A percentile compares a stretch with the other conserved stretches of the same genome.
Conservation (phyloP, 2,888 invertebrate genomes). For the Tryphoninae sp. region DNA sequence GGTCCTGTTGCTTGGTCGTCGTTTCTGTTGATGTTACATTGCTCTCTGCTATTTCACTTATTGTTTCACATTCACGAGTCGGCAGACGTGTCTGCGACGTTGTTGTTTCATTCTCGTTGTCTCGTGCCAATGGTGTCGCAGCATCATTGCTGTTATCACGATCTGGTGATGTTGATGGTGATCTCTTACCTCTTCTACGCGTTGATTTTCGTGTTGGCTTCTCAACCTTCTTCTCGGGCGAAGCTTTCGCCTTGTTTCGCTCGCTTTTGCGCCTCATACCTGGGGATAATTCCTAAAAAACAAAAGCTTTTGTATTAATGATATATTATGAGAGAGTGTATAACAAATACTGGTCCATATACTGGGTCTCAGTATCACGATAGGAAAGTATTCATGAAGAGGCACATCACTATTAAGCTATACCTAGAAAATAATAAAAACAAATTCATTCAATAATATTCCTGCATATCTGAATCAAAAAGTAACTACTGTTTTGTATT, state of each 20-base stretch:
- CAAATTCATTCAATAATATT: neutral
- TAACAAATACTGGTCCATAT: too few relatives aligned
- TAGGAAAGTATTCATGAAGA: neutral
- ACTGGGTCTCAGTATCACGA: neutral
- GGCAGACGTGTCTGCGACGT: conserved; percentile 60
- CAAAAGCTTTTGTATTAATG: too few relatives aligned
- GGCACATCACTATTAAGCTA: neutral
- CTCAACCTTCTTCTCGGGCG: conserved; percentile 85
- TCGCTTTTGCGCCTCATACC: conserved; percentile 90
- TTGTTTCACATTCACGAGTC: conserved; percentile 52
- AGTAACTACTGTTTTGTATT: too few relatives aligned
- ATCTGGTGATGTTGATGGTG: conserved; percentile 83
- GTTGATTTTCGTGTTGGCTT: conserved; percentile 83
- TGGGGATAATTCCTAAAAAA: conserved; percentile 39
- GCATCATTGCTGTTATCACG: conserved; percentile 80
- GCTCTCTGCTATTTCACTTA: conserved; percentile 63
- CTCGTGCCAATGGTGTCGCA: conserved; percentile 61
- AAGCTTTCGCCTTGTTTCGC: conserved; percentile 86
- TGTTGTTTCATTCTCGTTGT: conserved; percentile 66
- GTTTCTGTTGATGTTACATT: conserved; percentile 66
- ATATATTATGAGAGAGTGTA: too few relatives aligned
- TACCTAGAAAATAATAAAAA: neutral
- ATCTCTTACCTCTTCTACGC: conserved; percentile 83
- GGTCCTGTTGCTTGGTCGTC: conserved; percentile 44
- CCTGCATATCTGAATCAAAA: neutral